Conservation (phyloP, 1,140 invertebrate genomes). For the honey bee (Apis mellifera) region DNA sequence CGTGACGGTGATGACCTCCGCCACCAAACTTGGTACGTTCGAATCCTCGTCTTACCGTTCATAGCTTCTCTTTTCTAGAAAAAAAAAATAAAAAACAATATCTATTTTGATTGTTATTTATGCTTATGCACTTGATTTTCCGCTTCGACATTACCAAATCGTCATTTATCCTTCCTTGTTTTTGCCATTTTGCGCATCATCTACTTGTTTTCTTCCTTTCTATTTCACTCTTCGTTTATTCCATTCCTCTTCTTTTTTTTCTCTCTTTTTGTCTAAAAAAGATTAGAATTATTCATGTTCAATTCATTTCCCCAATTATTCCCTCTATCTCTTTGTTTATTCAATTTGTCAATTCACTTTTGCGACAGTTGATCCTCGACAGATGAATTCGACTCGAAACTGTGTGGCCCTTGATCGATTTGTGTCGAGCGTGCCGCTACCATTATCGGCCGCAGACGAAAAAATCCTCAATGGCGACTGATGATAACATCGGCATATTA, state of each 20-base stretch:
- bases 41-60: not conserved
- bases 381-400: not conserved
- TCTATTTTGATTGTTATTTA: too few relatives aligned
- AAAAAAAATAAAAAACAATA: too few relatives aligned
- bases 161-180: too few relatives aligned
- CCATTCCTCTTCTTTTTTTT: not conserved
- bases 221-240: not conserved
- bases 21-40: constrained; percentile 51
- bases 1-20: constrained; percentile 67
- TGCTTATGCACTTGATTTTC: too few relatives aligned
- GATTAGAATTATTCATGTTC: too few relatives aligned
- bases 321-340: not conserved
- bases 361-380: accelerated
- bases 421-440: too few relatives aligned
- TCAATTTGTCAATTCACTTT: not conserved
- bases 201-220: too few relatives aligned
- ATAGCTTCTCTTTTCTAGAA: too few relatives aligned
- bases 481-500: not conserved
- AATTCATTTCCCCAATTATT: accelerated
- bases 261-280: not conserved
- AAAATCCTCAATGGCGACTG: constrained; percentile 6
- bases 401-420: not conserved
- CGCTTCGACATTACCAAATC: too few relatives aligned
- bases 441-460: constrained; percentile 23
- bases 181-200: too few relatives aligned